Conservation (phyloP, 2,113 vertebrate species). For the Pica pica region DNA sequence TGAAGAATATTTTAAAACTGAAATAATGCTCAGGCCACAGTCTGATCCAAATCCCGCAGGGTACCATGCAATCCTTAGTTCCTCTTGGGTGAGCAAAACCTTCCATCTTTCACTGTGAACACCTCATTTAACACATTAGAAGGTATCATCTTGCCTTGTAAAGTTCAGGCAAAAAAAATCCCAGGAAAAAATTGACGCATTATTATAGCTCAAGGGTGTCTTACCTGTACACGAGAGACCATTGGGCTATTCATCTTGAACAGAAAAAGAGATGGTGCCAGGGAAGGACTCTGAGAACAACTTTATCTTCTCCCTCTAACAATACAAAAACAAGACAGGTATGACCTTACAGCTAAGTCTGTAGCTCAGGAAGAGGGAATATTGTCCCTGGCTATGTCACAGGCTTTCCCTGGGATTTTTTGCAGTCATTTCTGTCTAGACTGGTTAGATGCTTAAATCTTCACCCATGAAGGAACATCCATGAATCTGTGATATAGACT, state of each 20-base stretch:
- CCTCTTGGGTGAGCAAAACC: background rate
- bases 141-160: background rate
- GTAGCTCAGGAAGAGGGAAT: background rate
- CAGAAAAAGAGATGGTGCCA: background rate
- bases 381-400: background rate
- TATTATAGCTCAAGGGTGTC: background rate
- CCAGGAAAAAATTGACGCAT: background rate
- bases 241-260: background rate
- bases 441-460: background rate
- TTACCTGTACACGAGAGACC: background rate
- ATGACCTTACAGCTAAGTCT: background rate
- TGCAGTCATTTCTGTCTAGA: background rate
- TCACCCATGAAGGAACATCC: background rate
- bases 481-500: background rate
- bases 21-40: background rate
- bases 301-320: background rate
- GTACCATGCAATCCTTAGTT: background rate
- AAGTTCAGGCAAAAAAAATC: background rate
- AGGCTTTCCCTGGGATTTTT: background rate
- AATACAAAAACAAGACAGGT: background rate
- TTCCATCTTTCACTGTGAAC: background rate
- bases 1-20: background rate
- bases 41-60: background rate
- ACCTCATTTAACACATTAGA: slow-evolving; percentile 22
- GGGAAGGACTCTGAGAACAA: background rate